Base-by-base conservation (phyloP, 2,113 vertebrate genomes). In the Diphyllodes magnificus region DNA sequence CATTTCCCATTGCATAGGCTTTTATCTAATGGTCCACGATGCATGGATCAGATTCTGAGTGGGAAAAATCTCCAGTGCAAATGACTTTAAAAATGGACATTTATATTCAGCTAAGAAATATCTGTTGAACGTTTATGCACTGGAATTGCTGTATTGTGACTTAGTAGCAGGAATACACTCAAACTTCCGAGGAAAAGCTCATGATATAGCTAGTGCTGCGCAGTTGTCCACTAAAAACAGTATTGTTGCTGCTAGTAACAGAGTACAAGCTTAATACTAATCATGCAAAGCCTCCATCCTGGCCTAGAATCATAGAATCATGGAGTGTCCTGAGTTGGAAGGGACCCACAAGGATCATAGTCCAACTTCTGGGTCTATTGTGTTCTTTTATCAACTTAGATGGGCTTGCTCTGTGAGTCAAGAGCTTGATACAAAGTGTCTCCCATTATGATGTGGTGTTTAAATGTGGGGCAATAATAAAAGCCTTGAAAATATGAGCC, bases 201-300 rank as follows among this genome's bases (percentile, higher is more conserved):
- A 22, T 1, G 1, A 44, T 63, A 25, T 23, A 40, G 15, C 8
- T 60, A 49, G 10, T 50, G 15, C 64, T 78, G 31, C 0, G 0
- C 27, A 47, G 8, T 4, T 82, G 27, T 37, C 42, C 37, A 42
- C 39, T 66, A 51, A 59, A 63, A 63, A 2, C 30, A 39, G 7
- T 35, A 39, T 27, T 73, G 39, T 18, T 0, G 0, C 24, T 73
- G 44, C 60, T 49, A 20, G 7, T 22, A 70, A 45, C 28, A 82
- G 37, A 35, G 9, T 20, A 33, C 24, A 71, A 57, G 30, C 35
- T 71, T n/a, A 66, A 45, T 57, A 40, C 4, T 60, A 25, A 50
- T 11, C 15, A 49, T 13, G n/a, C 51, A 65, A 75, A 82, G 10
- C 11, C 37, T 51, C 31, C 37, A 11, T 51, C n/a, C 37, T 51